Evolutionary conservation across 2,888 invertebrate genomes (phyloP).

Genomic region (Mimachlamys varia): DNA sequence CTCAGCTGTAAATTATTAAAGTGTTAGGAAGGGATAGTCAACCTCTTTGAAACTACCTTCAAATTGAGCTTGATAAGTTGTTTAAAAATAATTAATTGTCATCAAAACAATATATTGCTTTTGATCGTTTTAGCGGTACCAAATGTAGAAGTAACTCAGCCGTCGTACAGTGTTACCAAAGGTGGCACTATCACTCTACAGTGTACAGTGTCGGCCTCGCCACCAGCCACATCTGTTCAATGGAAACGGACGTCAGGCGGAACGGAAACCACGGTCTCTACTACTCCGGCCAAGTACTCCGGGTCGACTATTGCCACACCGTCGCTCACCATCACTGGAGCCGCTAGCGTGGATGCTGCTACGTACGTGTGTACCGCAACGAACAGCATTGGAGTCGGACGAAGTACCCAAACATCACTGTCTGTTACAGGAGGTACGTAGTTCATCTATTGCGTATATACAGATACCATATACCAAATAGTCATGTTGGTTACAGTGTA

Average conservation of each 20-base stretch:
- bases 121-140: background rate
- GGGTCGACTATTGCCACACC: conserved; percentile 45
- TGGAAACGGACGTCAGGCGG: conserved; percentile 46
- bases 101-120: background rate
- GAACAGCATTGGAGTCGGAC: conserved; percentile 47
- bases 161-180: background rate
- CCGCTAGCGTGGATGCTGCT: conserved; percentile 39
- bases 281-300: conserved; percentile 38
- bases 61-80: no score
- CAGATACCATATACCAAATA: no score
- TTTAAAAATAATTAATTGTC: no score
- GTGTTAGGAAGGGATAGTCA: no score
- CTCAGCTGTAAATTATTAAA: no score
- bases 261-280: background rate
- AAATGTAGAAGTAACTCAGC: background rate
- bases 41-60: no score
- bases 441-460: no score
- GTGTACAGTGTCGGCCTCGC: conserved; percentile 45
- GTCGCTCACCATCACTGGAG: conserved; percentile 44
- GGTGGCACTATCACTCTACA: conserved; percentile 28
- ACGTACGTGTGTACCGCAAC: conserved; percentile 49
- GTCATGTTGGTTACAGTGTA: no score
- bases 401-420: conserved; percentile 42
- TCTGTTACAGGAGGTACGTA: conserved; percentile 46
- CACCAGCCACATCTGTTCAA: conserved; percentile 39